Evolutionary conservation across 92 coral and sea anemone genomes (phyloP).

Genomic region (Porites rus): DNA sequence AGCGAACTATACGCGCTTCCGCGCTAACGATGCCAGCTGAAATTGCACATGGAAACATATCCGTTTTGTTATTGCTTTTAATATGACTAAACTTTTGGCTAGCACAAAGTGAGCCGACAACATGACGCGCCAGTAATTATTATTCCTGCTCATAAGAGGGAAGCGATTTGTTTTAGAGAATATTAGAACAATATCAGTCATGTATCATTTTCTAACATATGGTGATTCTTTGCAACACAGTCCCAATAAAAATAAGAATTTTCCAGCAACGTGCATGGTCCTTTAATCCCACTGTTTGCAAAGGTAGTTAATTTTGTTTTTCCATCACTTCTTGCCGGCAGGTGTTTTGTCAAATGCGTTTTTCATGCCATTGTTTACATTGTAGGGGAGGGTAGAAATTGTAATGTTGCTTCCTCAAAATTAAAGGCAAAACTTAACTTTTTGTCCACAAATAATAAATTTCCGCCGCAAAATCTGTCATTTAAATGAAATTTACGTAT

Average conservation of each 20-base stretch:
- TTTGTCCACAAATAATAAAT: too few relatives aligned
- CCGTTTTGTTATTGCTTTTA: too few relatives aligned
- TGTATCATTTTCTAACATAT: background rate
- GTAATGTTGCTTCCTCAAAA: background rate
- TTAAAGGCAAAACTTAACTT: background rate
- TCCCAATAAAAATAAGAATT: background rate
- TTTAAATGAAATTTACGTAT: too few relatives aligned
- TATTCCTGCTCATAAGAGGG: too few relatives aligned
- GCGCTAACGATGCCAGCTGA: too few relatives aligned
- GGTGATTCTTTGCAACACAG: background rate
- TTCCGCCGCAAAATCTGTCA: background rate
- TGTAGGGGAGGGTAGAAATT: background rate
- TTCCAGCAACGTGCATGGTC: background rate
- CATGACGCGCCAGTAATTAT: too few relatives aligned
- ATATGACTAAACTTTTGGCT: too few relatives aligned
- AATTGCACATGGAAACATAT: too few relatives aligned
- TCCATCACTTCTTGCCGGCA: slow-evolving; percentile 10
- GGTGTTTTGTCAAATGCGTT: background rate
- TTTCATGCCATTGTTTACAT: background rate
- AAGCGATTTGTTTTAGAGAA: too few relatives aligned
- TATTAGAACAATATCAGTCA: too few relatives aligned
- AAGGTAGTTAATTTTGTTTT: slow-evolving; percentile 25
- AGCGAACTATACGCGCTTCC: too few relatives aligned
- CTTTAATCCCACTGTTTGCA: slow-evolving; percentile 15
- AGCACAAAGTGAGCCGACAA: too few relatives aligned